Base-by-base conservation (phyloP, 2,797 vertebrate species). In the Hydrocynus forskahlii region DNA sequence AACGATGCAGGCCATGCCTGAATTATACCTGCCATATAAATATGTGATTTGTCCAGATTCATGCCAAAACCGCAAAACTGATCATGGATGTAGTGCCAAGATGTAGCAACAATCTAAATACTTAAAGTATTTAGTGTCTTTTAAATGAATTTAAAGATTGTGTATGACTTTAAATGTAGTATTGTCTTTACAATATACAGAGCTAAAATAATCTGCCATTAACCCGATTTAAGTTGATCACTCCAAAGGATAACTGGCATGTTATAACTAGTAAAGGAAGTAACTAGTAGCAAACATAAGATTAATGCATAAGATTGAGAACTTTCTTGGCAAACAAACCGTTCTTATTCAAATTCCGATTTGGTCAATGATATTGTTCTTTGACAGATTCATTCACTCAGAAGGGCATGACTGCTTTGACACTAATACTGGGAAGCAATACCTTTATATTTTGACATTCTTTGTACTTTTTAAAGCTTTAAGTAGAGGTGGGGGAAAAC, bases 81-180 rank as follows among this genome's bases (percentile, higher is more conserved):
- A 35, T 71, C 78, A 80, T 12, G 29, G 40, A 52, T 40, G 74
- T 45, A 55, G 66, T 19, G 13, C 23, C 50, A 7, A 40, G 54
- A 68, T 23, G 55, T 43, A 25, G 16, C 45, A 59, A 23, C 21
- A 29, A 4, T 62, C 40, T 50, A 72, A 71, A 75, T 66, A 40
- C 72, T 55, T 43, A 54, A 63, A 81, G 66, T 35, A 50, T 71
- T 84, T 63, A 78, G 77, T 78, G 64, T 19, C 55, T n/a, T 62
- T 74, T 52, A 62, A 8, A 23, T 50, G 13, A 7, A 75, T 40
- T 72, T 38, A 29, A 57, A 64, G 59, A 80, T 23, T 5, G 23
- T 5, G 17, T 57, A 40, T 81, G 43, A 38, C 17, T 75, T 23
- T 19, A 13, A 19, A 75, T 14, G 55, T 60, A 63, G 48, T 35